These are phyloP conservation scores for Caloenas nicobarica DNA, from an alignment of 2,113 vertebrate species.

Conservation along the genomic window DNA sequence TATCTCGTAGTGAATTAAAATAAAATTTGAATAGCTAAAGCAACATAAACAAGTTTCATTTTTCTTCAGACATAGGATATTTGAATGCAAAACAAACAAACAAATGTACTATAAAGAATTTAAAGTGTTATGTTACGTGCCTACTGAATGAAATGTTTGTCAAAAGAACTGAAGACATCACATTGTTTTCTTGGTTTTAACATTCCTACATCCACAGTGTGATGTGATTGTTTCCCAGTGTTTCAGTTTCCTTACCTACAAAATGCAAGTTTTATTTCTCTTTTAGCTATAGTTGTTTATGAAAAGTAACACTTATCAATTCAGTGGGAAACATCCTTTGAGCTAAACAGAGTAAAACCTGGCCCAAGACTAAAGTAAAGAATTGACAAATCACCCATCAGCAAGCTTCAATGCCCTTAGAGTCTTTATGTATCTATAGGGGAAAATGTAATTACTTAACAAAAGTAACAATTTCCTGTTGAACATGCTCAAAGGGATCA, in stretches of 20 bases:
- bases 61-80: background rate
- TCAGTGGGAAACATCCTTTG: background rate
- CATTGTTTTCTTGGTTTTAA: background rate
- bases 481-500: background rate
- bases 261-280: background rate
- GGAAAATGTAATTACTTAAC: background rate
- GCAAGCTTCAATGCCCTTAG: background rate
- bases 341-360: background rate
- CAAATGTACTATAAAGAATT: background rate
- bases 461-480: background rate
- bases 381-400: background rate
- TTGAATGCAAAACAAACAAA: background rate
- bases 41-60: background rate
- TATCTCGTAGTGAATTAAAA: background rate
- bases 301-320: background rate
- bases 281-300: background rate
- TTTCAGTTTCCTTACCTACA: background rate
- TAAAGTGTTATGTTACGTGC: accelerated
- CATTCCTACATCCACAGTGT: background rate
- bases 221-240: background rate
- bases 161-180: background rate
- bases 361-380: background rate
- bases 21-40: background rate
- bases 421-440: background rate
- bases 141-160: background rate